Base-by-base conservation (phyloP, 1,140 invertebrate species). In the Druon quercuslanigerum region DNA sequence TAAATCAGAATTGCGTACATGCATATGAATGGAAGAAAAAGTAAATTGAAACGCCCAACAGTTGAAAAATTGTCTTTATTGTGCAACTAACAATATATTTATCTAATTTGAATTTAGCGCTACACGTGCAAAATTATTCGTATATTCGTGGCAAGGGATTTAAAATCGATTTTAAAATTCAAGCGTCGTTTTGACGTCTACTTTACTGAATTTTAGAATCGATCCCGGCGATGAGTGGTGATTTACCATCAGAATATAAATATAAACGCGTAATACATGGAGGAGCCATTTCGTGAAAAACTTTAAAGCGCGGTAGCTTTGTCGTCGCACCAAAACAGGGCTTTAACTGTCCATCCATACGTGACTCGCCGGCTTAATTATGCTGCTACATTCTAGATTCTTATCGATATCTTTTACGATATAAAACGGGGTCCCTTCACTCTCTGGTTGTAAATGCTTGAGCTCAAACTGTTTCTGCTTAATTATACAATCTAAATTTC, bases 311-410 rank as follows among this genome's bases (percentile, higher is more conserved):
- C 54, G 54, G 54, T 56, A 56, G 54, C 54, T 56, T 56, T 56
- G 54, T 56, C 54, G 20, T 19, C 54, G 20, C n/a, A 56, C 54
- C 20, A 56, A 56, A 56, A 56, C 54, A 56, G 54, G 54, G 54
- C 54, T 56, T 56, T 56, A 56, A 56, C 54, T 56, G 54, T 56
- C 54, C 54, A 56, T 56, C 19, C 54, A 56, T 56, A 56, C 54
- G 54, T 56, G 54, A 56, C 54, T 9, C 17, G 20, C 8, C 9
- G 17, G 20, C 17, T 17, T 56, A 56, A 56, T 56, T 56, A 56
- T 12, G 8, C 54, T n/a, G 17, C 11, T 9, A 56, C 20, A 56
- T 20, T 19, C n/a, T 56, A 19, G 17, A 56, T 56, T 19, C 17
- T 20, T 56, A 56, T 56, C 54, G 3, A 19, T 9, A 56, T 56